Base-by-base conservation (phyloP, 2,113 vertebrate genomes). In the Sceloporus tristichus region DNA sequence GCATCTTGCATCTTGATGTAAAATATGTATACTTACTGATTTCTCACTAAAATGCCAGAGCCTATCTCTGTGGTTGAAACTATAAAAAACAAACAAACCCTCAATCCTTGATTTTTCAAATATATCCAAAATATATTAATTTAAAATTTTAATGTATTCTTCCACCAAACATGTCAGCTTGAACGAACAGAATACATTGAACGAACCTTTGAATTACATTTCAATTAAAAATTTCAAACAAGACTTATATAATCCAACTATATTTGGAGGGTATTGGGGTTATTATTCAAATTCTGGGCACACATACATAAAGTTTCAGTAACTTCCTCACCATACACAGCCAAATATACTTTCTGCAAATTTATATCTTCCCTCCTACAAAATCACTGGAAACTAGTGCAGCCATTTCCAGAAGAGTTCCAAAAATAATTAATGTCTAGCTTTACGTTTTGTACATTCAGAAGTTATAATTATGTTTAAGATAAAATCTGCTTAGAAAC, bases 311-410 rank as follows among this genome's bases (percentile, higher is more conserved):
- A 62, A 18, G 59, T 68, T 21, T 87, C 77, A 79, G 27, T 56
- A 79, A 56, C 29, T 34, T 42, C 54, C 70, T 66, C 48, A 48
- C 48, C 48, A 48, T 48, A 48, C 48, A 6, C 48, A 48, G 48
- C 2, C 48, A 48, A 48, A 48, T 48, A 48, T 48, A 48, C 48
- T 48, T 48, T 48, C 4, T 48, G 48, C 48, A 48, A 48, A 48
- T 48, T 5, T 48, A 48, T 7, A 48, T 48, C 84, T 70, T 34
- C 74, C 75, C 38, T 88, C 84, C 82, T 48, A 84, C 65, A 71
- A 88, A 73, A 54, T 42, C 29, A 19, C 71, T 23, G 75, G 65
- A 75, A 89, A 94, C 13, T 78, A 88, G 87, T 84, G 90, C 88
- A 86, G 82, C 21, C 8, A 40, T 59, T 71, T 68, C 42, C 87